phyloP scores from a whole-genome alignment of 2,113 vertebrate genomes.

The Perccottus glenii region DNA sequence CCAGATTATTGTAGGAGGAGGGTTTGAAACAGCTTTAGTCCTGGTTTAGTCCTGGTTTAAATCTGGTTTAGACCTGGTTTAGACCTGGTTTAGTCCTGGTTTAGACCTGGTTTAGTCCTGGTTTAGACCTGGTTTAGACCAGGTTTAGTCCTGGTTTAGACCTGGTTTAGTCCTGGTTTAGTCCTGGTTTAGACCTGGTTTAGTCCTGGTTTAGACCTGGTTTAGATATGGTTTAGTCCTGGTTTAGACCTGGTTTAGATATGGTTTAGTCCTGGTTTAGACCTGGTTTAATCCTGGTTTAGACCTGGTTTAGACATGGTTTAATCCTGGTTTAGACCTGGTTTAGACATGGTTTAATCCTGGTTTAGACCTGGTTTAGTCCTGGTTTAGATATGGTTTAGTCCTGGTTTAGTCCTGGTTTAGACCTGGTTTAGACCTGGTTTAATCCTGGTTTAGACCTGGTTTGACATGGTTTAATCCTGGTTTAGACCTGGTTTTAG shows the following conservation, averaged over 20 bases:
- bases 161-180: not conserved
- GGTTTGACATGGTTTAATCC: too few species aligned
- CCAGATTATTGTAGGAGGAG: too few species aligned
- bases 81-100: not conserved
- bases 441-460: too few species aligned
- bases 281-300: not conserved
- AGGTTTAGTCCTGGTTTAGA: not conserved
- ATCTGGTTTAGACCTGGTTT: not conserved
- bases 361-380: too few species aligned
- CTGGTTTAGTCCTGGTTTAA: not conserved
- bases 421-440: too few species aligned
- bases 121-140: not conserved
- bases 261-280: not conserved
- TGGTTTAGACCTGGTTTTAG: too few species aligned
- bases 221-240: not conserved
- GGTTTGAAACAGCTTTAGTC: too few species aligned
- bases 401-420: too few species aligned
- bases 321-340: too few species aligned
- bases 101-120: not conserved
- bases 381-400: too few species aligned
- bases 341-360: too few species aligned
- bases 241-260: not conserved
- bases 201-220: not conserved
- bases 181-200: not conserved
- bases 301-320: too few species aligned